A percentile compares a stretch with the other conserved stretches of the same genome.
Evolutionary conservation across 2,888 invertebrate genomes (phyloP).

Genomic region (Thera britannica): DNA sequence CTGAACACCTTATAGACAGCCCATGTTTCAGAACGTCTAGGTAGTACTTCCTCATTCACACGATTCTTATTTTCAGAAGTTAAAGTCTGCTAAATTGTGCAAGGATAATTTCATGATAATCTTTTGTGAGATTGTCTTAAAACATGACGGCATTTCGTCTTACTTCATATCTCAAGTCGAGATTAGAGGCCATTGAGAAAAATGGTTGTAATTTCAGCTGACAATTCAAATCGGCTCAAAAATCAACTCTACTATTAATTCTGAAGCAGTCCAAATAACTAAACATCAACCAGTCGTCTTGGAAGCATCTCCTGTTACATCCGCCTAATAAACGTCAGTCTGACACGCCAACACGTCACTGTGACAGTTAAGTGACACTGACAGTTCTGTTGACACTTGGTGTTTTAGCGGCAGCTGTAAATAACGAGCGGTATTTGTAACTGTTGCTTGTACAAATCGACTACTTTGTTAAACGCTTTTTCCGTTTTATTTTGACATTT

Average conservation of each 20-base stretch:
- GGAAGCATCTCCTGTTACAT: conserved; percentile 52
- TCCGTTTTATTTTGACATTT: conserved; percentile 40
- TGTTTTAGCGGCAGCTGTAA: conserved; percentile 30
- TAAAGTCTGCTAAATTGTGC: too few species aligned
- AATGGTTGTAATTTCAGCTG: conserved; percentile 2
- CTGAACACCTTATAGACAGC: background rate
- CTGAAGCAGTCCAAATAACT: conserved; percentile 10
- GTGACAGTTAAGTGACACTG: conserved; percentile 38
- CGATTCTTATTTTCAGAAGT: too few species aligned
- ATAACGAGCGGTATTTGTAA: conserved; percentile 35
- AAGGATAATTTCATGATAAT: too few species aligned
- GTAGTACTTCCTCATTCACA: too few species aligned
- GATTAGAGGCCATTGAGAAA: background rate
- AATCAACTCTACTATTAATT: conserved; percentile 33
- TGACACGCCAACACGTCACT: conserved; percentile 35
- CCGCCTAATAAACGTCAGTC: conserved; percentile 57
- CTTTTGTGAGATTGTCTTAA: too few species aligned
- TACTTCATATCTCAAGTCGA: too few species aligned
- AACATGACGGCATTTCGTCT: too few species aligned
- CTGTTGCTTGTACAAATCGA: conserved; percentile 33
- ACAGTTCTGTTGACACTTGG: conserved; percentile 36
- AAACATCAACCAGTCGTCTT: conserved; percentile 37
- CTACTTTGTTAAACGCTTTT: conserved; percentile 42
- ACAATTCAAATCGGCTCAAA: conserved; percentile 15
- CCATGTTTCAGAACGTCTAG: too few species aligned